Conservation (phyloP, 2,888 invertebrate genomes). For the Syrista parreyssii region DNA sequence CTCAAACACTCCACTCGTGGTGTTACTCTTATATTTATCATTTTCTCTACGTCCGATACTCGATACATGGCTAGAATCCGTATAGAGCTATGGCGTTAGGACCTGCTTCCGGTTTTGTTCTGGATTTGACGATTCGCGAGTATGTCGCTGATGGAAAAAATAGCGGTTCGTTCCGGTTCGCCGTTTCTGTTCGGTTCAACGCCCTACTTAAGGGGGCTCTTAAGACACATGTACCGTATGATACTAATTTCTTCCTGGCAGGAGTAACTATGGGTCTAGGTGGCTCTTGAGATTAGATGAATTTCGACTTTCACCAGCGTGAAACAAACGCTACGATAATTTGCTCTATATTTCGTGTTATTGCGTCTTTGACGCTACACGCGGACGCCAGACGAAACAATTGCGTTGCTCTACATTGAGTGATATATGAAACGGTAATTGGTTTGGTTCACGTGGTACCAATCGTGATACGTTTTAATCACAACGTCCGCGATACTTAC, state of each 20-base stretch:
- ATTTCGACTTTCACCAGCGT: conserved; percentile 42
- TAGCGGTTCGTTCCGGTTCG: conserved; percentile 34
- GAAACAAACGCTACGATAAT: neutral
- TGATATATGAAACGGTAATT: neutral
- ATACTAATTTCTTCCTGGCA: conserved; percentile 5
- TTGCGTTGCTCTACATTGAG: neutral
- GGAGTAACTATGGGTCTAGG: neutral
- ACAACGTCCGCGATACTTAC: neutral
- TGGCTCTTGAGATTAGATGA: conserved; percentile 31
- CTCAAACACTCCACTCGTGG: neutral
- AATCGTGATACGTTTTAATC: neutral
- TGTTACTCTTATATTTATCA: neutral
- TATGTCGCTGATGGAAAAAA: conserved; percentile 24
- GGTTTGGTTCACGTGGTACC: neutral
- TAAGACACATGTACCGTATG: neutral
- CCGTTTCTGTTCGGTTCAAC: conserved; percentile 30
- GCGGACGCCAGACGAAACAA: neutral
- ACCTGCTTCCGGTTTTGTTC: neutral
- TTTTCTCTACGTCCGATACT: neutral
- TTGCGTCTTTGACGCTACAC: neutral
- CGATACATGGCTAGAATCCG: neutral
- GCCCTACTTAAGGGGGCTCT: conserved; percentile 26
- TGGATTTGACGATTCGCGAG: neutral
- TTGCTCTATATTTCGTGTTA: neutral
- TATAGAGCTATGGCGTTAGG: neutral